Conservation (phyloP, 2,797 vertebrate species). For the Corythornis leucogaster region DNA sequence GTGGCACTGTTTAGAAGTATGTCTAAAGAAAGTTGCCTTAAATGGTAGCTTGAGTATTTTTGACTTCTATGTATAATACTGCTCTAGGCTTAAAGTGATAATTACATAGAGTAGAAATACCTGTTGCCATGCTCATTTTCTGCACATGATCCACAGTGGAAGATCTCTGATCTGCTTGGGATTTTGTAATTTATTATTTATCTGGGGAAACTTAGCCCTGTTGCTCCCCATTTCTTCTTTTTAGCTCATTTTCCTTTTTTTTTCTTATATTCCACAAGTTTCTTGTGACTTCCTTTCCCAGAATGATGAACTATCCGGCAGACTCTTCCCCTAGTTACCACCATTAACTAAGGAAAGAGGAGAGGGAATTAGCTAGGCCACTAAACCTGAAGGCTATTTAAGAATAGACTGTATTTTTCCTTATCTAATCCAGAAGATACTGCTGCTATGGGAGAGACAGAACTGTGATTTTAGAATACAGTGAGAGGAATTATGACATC, state of each 20-base stretch:
- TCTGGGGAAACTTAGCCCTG: neutral
- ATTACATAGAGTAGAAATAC: neutral
- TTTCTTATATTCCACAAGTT: neutral
- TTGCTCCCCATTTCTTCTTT: neutral
- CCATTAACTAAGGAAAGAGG: neutral
- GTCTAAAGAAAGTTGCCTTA: slow-evolving; percentile 25
- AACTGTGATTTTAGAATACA: neutral
- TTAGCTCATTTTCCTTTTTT: neutral
- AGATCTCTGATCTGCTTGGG: neutral
- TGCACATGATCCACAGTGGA: neutral
- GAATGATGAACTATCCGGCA: neutral
- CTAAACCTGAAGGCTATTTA: neutral
- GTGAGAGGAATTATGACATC: neutral
- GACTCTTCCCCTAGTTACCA: neutral
- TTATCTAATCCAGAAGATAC: neutral
- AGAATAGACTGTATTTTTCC: neutral
- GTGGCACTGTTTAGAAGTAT: slow-evolving; percentile 5
- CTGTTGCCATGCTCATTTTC: neutral
- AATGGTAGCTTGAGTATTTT: slow-evolving; percentile 29
- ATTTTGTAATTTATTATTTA: neutral
- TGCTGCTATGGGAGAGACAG: neutral
- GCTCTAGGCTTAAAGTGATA: neutral
- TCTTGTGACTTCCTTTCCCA: neutral
- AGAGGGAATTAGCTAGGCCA: neutral
- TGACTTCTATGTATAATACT: slow-evolving; percentile 4